These are phyloP conservation scores for Polydrusus tereticollis DNA, from an alignment of 2,888 invertebrate genomes.

Conservation along the genomic window DNA sequence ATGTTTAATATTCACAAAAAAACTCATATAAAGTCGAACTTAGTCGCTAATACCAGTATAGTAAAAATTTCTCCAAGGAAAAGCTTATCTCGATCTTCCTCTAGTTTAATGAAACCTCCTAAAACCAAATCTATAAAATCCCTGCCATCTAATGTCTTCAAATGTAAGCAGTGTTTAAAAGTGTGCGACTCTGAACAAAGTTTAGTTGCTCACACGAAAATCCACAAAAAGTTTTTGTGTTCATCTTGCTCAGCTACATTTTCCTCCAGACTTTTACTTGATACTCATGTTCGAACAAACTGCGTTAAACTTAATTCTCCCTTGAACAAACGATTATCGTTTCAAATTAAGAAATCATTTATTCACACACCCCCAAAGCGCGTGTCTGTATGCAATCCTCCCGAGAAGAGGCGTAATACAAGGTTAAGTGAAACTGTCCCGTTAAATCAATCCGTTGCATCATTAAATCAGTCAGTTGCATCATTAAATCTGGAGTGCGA, in stretches of 20 bases:
- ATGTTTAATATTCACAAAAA: conserved; percentile 60
- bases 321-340: conserved; percentile 49
- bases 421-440: neutral
- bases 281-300: conserved; percentile 59
- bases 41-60: conserved; percentile 57
- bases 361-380: conserved; percentile 46
- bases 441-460: conserved; percentile 23
- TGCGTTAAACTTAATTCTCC: conserved; percentile 60
- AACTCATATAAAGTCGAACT: conserved; percentile 59
- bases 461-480: conserved; percentile 28
- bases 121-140: conserved; percentile 7
- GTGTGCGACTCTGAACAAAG: conserved; percentile 55
- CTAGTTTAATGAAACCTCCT: conserved; percentile 33
- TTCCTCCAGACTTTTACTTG: conserved; percentile 60
- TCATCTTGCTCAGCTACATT: conserved; percentile 58
- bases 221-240: conserved; percentile 60
- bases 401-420: neutral
- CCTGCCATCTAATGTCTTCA: conserved; percentile 41
- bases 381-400: conserved; percentile 13
- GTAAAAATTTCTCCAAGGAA: conserved; percentile 58
- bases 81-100: conserved; percentile 41
- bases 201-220: conserved; percentile 57
- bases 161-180: conserved; percentile 60
- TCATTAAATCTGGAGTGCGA: conserved; percentile 55
- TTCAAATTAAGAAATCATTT: conserved; percentile 52